Base-by-base conservation (phyloP, 2,113 vertebrate species). In the Lagopus leucura region DNA sequence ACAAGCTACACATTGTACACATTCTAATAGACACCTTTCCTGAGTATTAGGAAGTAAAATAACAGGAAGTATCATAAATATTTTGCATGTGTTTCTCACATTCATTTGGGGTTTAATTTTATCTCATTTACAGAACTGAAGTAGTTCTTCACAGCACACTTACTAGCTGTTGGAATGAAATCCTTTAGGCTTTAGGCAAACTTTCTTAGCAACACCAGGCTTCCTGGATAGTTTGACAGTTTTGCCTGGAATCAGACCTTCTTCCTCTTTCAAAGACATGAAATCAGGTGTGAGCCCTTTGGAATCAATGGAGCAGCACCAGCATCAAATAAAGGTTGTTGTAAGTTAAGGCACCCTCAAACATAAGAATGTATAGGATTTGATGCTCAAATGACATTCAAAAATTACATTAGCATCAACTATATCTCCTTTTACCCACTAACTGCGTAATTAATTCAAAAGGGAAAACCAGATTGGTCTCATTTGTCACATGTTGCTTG, bases 381-480 rank as follows among this genome's bases (percentile, higher is more conserved):
- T 80, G 42, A 22, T 64, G 14, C 34, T 88, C 69, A 88, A 63
- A 89, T 57, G 13, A 52, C 81, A 67, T 40, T 48, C 38, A 83
- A 60, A 38, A n/a, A 61, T 63, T 78, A 17, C 54, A 66, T 78
- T 88, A 86, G 19, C 61, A 95, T 95, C 67, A 60, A 4, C 60
- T 60, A 3, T 52, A 77, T 77, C 43, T 88, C 55, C 52, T 72
- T 91, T 92, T 86, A 81, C 74, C 47, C 61, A 61, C 61, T 83
- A 72, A 83, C 69, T 64, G 79, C 75, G 55, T 88, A 97, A 89
- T 88, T 91, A 76, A 86, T 91, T 89, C 91, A 91, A 86, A 93
- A 88, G 55, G 92, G 55, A 75, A 71, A 74, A 82, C 42, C 47
- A 90, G 91, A 95, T 88, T 92, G 82, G 61, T 94, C 95, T 97